Conservation (phyloP, 64 coral and sea anemone species). For the Porites lutea region DNA sequence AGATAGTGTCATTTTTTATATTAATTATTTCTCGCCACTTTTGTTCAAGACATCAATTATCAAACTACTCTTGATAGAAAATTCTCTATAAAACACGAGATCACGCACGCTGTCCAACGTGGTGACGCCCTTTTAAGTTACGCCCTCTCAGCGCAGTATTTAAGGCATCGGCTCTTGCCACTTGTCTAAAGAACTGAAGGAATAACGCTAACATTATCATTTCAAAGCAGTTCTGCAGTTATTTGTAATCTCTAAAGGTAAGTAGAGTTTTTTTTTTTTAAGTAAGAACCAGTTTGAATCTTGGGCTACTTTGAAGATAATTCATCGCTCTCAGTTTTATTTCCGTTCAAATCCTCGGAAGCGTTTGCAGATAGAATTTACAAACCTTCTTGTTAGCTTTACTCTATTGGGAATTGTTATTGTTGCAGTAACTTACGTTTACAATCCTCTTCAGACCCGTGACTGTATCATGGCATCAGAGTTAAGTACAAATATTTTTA, state of each 20-base stretch:
- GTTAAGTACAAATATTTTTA: too few relatives aligned
- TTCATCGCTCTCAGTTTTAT: too few relatives aligned
- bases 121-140: background rate
- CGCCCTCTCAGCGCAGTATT: too few relatives aligned
- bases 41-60: slow-evolving; percentile 46
- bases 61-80: background rate
- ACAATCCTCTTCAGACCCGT: too few relatives aligned
- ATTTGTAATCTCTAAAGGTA: background rate
- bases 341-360: too few relatives aligned
- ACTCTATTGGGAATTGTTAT: too few relatives aligned
- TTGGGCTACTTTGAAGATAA: too few relatives aligned
- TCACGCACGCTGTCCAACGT: background rate
- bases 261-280: background rate
- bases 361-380: too few relatives aligned
- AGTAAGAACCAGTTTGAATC: too few relatives aligned
- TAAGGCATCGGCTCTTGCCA: background rate
- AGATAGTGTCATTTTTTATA: slow-evolving; percentile 37
- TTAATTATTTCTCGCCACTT: slow-evolving; percentile 26
- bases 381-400: too few relatives aligned
- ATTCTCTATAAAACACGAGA: background rate
- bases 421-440: too few relatives aligned
- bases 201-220: background rate
- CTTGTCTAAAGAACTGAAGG: background rate
- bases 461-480: too few relatives aligned
- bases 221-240: background rate